Base-by-base conservation (phyloP, 2,797 vertebrate genomes). In the Poeciliopsis paucimaculata region DNA sequence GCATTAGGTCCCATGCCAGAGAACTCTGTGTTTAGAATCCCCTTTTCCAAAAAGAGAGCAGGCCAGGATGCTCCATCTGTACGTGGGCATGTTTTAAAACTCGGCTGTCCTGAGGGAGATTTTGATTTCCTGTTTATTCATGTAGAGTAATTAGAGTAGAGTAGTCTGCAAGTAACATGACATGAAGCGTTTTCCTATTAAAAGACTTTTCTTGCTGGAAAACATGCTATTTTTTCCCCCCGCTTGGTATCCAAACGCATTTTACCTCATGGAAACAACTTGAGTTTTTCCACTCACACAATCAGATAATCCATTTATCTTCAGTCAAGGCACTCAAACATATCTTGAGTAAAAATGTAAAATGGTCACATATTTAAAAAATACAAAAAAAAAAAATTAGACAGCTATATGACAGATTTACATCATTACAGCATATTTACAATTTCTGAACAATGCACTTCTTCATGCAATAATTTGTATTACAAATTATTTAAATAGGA, bases 91-190 rank as follows among this genome's bases (percentile, higher is more conserved):
- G 18, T 26, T 41, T 68, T 23, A 68, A 68, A 41, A 9, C 36
- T 18, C 20, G 36, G 1, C 18, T 23, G 18, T 68, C 36, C 64
- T 39, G 1, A 68, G 64, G 36, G 64, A 68, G 64, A 26, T 68
- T 68, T 68, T 68, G 64, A 68, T 41, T 68, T 68, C 36, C 64
- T 68, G 64, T 68, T 66, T 68, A 68, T 39, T 68, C 62, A 1
- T 36, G 62, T 36, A 7, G 62, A 20, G 34, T 23, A n/a, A n/a
- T n/a, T n/a, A n/a, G n/a, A n/a, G n/a, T n/a, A n/a, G n/a, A n/a
- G n/a, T n/a, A n/a, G 16, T 39, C 34, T 36, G 18, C 31, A 18
- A 68, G 34, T 41, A 41, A 68, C 64, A 68, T 7, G 34, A 2
- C 36, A 26, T 39, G 64, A 39, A 68, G 36, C 12, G 64, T 39